phyloP scores from a whole-genome alignment of 37 sponge, comb jelly and placozoan species.

The Halisarca cf. caerulea region DNA sequence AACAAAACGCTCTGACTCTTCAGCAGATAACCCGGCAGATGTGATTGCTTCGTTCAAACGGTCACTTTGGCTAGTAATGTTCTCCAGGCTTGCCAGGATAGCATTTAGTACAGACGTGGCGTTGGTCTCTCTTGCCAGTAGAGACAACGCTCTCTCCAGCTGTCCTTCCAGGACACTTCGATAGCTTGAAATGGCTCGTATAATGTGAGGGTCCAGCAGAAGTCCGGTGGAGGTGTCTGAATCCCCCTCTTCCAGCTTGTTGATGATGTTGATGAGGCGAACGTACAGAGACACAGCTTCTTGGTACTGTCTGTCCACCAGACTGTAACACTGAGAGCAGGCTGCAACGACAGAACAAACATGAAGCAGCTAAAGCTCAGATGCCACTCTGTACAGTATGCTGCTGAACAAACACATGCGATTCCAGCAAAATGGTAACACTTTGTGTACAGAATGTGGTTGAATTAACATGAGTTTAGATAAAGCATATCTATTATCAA shows the following conservation, averaged over 20 bases:
- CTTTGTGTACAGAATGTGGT: too few relatives aligned
- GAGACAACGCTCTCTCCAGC: background rate
- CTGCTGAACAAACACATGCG: too few relatives aligned
- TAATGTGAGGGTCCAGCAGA: background rate
- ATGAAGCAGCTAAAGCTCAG: too few relatives aligned
- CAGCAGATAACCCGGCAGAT: background rate
- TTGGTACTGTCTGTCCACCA: background rate
- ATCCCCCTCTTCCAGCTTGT: slow-evolving; percentile 2
- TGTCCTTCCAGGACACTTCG: background rate
- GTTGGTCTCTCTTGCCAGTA: background rate
- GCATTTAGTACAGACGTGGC: background rate
- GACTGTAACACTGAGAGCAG: background rate
- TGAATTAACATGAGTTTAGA: too few relatives aligned
- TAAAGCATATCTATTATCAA: too few relatives aligned
- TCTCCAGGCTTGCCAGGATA: background rate
- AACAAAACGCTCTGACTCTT: background rate
- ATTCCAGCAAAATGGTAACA: too few relatives aligned
- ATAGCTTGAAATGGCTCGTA: background rate
- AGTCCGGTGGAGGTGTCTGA: background rate
- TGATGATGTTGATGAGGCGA: background rate
- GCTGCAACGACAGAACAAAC: too few relatives aligned
- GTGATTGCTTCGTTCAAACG: background rate
- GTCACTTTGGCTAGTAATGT: background rate
- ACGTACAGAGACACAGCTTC: background rate
- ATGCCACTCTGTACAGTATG: too few relatives aligned